A percentile compares a stretch with the other conserved stretches of the same genome.
These are phyloP conservation scores for Neodiprion virginianus DNA, from an alignment of 1,140 invertebrate genomes.

Conservation along the genomic window DNA sequence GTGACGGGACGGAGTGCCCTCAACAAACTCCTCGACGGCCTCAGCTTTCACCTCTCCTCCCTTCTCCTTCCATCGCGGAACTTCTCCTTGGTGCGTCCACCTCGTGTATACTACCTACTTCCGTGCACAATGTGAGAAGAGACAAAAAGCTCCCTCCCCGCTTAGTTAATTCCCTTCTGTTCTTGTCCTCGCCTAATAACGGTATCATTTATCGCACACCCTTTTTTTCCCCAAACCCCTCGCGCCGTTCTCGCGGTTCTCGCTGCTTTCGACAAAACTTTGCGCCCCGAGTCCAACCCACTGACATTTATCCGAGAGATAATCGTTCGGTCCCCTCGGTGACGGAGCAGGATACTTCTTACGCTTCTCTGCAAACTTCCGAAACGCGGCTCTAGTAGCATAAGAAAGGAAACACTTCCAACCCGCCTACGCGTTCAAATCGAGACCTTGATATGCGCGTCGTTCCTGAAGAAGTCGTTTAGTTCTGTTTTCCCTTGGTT, in stretches of 20 bases:
- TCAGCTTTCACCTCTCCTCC: not conserved
- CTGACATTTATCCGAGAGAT: not conserved
- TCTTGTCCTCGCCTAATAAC: constrained; percentile 6
- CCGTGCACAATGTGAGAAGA: not conserved
- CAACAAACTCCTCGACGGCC: not conserved
- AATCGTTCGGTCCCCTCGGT: not conserved
- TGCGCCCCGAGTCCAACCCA: not conserved
- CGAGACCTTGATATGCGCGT: too few relatives aligned
- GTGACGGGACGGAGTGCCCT: constrained; percentile 3
- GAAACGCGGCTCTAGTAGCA: not conserved
- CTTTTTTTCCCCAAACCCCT: not conserved
- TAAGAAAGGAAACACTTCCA: too few relatives aligned
- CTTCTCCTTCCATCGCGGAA: not conserved
- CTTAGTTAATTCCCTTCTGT: constrained; percentile 1
- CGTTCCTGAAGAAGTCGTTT: too few relatives aligned
- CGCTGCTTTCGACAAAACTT: not conserved
- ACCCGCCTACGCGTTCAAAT: too few relatives aligned
- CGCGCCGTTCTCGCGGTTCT: not conserved
- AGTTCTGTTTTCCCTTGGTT: too few relatives aligned
- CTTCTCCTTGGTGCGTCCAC: not conserved
- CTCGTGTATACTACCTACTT: not conserved
- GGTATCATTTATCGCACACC: not conserved
- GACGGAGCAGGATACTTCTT: not conserved
- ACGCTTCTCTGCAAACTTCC: not conserved
- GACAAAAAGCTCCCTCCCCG: not conserved